Percentiles rank a stretch among this genome's conserved stretches.
Evolutionary conservation across 2,888 invertebrate species (phyloP).

Genomic region (Phyllotreta cruciferae): DNA sequence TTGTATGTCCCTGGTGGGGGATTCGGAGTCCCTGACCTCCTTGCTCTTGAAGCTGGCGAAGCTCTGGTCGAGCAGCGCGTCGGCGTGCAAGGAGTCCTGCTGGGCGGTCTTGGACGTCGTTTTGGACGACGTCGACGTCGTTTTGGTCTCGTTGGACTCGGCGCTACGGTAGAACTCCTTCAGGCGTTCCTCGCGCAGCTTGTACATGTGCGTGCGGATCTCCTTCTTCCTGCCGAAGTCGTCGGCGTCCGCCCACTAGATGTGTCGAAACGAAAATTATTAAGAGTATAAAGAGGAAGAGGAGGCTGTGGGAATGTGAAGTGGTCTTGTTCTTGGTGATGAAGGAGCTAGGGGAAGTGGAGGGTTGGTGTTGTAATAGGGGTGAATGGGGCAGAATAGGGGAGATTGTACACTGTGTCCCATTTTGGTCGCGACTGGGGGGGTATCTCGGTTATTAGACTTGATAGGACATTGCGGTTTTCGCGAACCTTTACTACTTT

Average conservation of each 20-base stretch:
- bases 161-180: constrained; percentile 71
- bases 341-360: too few relatives aligned
- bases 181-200: constrained; percentile 80
- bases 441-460: too few relatives aligned
- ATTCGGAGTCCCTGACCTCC: constrained; percentile 80
- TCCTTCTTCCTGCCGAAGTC: constrained; percentile 87
- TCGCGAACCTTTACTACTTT: too few relatives aligned
- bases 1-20: constrained; percentile 70
- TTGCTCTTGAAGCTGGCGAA: constrained; percentile 80
- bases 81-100: constrained; percentile 64
- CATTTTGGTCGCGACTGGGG: too few relatives aligned
- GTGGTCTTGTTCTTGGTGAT: too few relatives aligned
- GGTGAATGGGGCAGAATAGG: too few relatives aligned
- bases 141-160: constrained; percentile 48
- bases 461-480: too few relatives aligned
- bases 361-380: too few relatives aligned
- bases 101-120: constrained; percentile 36
- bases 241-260: constrained; percentile 86
- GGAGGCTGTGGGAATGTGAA: too few relatives aligned
- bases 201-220: constrained; percentile 85
- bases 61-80: constrained; percentile 77
- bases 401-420: too few relatives aligned
- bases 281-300: too few relatives aligned
- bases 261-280: too few relatives aligned
- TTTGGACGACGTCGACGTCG: constrained; percentile 25